Evolutionary conservation across 2,113 vertebrate species (phyloP).

Genomic region (Stomatorhinus ivindoensis): DNA sequence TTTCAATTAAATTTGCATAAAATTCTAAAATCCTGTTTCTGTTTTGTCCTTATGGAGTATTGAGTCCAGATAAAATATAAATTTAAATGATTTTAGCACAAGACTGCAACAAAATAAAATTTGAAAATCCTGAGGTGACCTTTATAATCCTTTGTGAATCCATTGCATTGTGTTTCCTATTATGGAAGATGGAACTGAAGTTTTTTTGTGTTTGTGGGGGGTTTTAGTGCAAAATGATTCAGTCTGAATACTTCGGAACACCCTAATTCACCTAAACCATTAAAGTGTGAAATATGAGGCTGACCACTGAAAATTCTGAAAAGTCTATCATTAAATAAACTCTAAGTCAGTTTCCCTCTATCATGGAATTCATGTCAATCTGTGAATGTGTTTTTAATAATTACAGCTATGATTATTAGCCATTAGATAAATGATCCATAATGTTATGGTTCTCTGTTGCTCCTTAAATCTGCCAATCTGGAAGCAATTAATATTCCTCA

Average conservation of each 20-base stretch:
- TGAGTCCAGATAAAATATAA: neutral
- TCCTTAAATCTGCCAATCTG: neutral
- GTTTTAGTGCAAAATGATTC: neutral
- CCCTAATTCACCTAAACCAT: neutral
- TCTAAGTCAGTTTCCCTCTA: slow-evolving; percentile 2
- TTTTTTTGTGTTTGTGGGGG: neutral
- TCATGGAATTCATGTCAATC: neutral
- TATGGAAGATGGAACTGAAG: neutral
- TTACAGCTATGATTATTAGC: neutral
- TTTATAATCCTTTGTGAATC: neutral
- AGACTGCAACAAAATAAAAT: neutral
- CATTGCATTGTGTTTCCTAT: neutral
- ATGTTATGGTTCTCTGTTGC: neutral
- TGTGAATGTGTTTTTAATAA: neutral
- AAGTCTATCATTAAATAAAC: slow-evolving; percentile 1
- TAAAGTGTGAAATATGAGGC: neutral
- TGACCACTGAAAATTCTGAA: neutral
- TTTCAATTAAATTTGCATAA: neutral
- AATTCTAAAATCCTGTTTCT: neutral
- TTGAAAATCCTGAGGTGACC: neutral
- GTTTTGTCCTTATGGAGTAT: neutral
- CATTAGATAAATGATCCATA: neutral
- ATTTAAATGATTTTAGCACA: neutral
- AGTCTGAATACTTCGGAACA: neutral
- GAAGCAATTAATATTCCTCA: neutral